Base-by-base conservation (phyloP, 2,797 vertebrate species). In the Macroramphosus scolopax region DNA sequence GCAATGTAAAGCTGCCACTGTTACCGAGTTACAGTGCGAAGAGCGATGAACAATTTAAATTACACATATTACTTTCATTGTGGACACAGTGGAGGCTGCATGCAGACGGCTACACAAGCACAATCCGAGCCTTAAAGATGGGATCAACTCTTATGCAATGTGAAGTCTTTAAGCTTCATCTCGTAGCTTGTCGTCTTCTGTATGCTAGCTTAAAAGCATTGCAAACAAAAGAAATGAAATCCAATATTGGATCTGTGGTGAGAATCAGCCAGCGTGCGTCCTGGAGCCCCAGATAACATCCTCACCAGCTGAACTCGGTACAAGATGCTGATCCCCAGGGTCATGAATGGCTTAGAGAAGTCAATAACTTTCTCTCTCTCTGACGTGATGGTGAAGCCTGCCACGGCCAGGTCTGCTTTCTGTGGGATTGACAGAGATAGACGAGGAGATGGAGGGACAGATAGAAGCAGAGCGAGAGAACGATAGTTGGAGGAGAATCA, bases 271-370 rank as follows among this genome's bases (percentile, higher is more conserved):
- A 20, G 63, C 32, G 15, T 51, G 46, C 9, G 11, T 32, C 45
- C 44, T 44, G 18, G 45, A 46, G 38, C 40, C 58, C 28, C 10
- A 28, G 44, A 72, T 63, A 74, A 71, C 44, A 60, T 52, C 39
- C 88, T 61, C 89, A 97, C 94, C 92, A 95, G 89, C 52, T 97
- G 94, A 64, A 95, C 93, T 51, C 94, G 83, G 85, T 97, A 96
- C 63, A 96, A 88, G 84, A 97, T 97, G 89, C 94, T 95, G 89
- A 97, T 97, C 32, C 95, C 95, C 73, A 97, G 80, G 28, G 92
- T 95, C 95, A 97, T 97, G 88, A 97, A 97, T 17, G 95, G 94
- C 69, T 97, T 97, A 62, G 94, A 96, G 75, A 92, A 92, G 87
- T 92, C 90, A 13, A 92, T 92, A 68, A 97, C 94, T 73, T 97